Percentiles rank a stretch among this genome's conserved stretches.
Conservation (phyloP, 2,113 vertebrate genomes). For the Phoenicopterus ruber region DNA sequence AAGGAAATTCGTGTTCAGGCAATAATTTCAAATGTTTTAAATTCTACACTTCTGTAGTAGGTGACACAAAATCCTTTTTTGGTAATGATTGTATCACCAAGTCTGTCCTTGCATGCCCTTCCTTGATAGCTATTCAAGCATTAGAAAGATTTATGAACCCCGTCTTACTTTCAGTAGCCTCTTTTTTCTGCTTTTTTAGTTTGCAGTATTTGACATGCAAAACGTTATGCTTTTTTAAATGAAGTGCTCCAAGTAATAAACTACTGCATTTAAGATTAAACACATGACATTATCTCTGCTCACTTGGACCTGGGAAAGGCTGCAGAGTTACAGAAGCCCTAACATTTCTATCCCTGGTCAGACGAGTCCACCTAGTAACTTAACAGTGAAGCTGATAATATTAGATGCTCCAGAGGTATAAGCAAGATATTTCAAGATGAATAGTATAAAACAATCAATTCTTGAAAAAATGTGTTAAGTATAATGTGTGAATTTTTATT, state of each 20-base stretch:
- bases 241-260: background rate
- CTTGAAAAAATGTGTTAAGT: background rate
- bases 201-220: background rate
- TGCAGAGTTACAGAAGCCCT: background rate
- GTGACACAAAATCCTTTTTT: conserved; percentile 54
- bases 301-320: background rate
- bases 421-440: background rate
- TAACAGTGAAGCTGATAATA: background rate
- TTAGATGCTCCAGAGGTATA: background rate
- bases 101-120: conserved; percentile 58
- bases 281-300: background rate
- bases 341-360: background rate
- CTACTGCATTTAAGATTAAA: background rate
- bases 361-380: background rate
- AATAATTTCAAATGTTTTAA: conserved; percentile 49
- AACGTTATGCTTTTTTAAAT: background rate
- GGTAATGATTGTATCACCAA: conserved; percentile 31
- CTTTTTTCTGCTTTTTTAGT: background rate
- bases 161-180: background rate
- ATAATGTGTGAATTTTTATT: background rate
- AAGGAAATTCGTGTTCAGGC: conserved; percentile 49
- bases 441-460: background rate
- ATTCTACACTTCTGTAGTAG: conserved; percentile 42
- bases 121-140: conserved; percentile 31
- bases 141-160: conserved; percentile 45